Base-by-base conservation (phyloP, 2,113 vertebrate genomes). In the Malaclemys terrapin region DNA sequence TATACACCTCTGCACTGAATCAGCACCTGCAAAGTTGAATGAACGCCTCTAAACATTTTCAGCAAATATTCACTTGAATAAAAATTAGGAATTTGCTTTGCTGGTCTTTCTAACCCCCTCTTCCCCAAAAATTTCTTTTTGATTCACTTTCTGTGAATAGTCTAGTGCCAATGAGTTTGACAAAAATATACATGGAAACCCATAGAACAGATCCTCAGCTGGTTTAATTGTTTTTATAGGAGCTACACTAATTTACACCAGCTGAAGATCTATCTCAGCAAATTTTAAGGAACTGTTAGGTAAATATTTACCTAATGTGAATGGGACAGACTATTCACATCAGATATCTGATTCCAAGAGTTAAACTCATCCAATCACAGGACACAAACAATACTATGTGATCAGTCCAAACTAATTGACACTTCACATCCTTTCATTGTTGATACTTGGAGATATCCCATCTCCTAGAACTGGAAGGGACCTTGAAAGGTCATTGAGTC, bases 251-350 rank as follows among this genome's bases (percentile, higher is more conserved):
- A 54, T 76, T 85, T 79, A 88, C 59, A 80, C 85, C 80, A 22
- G 8, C 90, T 86, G 89, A 94, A 82, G 93, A 89, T 65, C n/a
- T 82, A 91, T 29, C 95, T 49, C 75, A 54, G 88, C 1, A 93
- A 91, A 80, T 85, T 12, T 4, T 96, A 93, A 95, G 96, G 96
- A 96, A 78, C 91, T 93, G 82, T 89, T 91, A 5, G 19, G 65
- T 38, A 38, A 88, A 94, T 90, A 90, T 96, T 94, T 93, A 94
- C 91, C 85, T 94, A 42, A 0, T 85, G 83, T 88, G 87, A 93
- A 90, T 88, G 80, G n/a, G 54, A 65, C 13, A 4, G 62, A 89
- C 72, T 50, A 22, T 6, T 93, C 84, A 85, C 90, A 80, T 6
- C 87, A 89, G 85, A 82, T 25, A 13, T 84, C 90, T 20, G 78